phyloP scores from a whole-genome alignment of 2,888 invertebrate species.

The Acanthosepion pharaonis region DNA sequence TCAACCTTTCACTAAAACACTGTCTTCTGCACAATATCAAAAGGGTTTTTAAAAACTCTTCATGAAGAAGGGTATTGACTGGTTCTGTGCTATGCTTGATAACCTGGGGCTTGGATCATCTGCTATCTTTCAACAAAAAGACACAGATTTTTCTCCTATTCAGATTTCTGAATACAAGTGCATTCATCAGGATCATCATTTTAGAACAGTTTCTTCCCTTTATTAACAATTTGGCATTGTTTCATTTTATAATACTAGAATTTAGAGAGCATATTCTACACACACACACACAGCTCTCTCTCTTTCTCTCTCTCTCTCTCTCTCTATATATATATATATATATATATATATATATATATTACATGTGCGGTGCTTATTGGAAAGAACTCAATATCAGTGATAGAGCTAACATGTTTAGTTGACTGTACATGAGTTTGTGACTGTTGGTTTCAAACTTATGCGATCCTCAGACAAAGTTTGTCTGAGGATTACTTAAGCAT shows the following conservation, averaged over 20 bases:
- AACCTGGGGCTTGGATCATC: neutral
- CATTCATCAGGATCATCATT: neutral
- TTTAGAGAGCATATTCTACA: neutral
- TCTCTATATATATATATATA: too few relatives aligned
- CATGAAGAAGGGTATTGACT: neutral
- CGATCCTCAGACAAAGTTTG: too few relatives aligned
- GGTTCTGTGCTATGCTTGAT: neutral
- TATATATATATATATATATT: too few relatives aligned
- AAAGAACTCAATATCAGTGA: too few relatives aligned
- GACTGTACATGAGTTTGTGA: too few relatives aligned
- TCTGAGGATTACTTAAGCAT: too few relatives aligned
- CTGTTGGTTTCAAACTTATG: too few relatives aligned
- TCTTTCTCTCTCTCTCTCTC: too few relatives aligned
- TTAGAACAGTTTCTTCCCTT: neutral
- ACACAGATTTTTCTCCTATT: neutral
- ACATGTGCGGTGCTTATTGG: too few relatives aligned
- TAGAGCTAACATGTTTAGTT: too few relatives aligned
- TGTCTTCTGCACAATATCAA: neutral
- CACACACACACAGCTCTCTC: too few relatives aligned
- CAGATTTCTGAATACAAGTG: neutral
- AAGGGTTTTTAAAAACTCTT: neutral
- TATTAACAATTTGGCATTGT: neutral
- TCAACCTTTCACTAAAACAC: constrained; percentile 33
- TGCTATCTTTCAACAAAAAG: neutral
- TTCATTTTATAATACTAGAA: neutral